Conservation (phyloP, 2,888 invertebrate species). For the Drosophila testacea region DNA sequence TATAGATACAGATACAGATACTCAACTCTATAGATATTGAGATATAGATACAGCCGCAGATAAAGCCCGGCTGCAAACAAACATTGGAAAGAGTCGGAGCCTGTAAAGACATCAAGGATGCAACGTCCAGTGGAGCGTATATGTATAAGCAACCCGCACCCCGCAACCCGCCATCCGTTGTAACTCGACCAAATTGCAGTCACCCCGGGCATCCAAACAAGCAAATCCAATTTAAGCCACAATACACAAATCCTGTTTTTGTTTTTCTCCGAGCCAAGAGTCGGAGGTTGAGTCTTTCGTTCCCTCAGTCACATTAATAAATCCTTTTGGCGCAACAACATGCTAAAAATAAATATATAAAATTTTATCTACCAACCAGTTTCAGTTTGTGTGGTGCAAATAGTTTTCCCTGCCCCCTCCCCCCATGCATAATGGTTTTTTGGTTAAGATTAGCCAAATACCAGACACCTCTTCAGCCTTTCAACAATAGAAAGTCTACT, state of each 20-base stretch:
- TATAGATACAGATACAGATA: conserved; percentile 39
- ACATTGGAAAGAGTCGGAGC: conserved; percentile 11
- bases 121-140: conserved; percentile 61
- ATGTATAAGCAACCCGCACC: conserved; percentile 40
- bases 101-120: conserved; percentile 53
- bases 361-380: conserved; percentile 30
- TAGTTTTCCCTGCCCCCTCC: conserved; percentile 37
- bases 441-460: conserved; percentile 64
- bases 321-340: conserved; percentile 48
- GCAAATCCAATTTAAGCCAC: conserved; percentile 78
- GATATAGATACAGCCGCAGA: conserved; percentile 55
- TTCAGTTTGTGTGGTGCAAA: conserved; percentile 24
- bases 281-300: conserved; percentile 8
- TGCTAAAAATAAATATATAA: conserved; percentile 42
- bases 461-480: conserved; percentile 61
- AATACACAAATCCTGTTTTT: conserved; percentile 77
- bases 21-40: conserved; percentile 45
- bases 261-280: conserved; percentile 44
- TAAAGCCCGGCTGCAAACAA: conserved; percentile 58
- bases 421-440: conserved; percentile 54
- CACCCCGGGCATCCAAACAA: conserved; percentile 57
- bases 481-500: conserved; percentile 16
- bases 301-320: conserved; percentile 54
- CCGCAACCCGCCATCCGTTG: conserved; percentile 14
- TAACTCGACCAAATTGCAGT: conserved; percentile 60